Conservation (phyloP, 2,113 vertebrate genomes). For the Cololabis saira region DNA sequence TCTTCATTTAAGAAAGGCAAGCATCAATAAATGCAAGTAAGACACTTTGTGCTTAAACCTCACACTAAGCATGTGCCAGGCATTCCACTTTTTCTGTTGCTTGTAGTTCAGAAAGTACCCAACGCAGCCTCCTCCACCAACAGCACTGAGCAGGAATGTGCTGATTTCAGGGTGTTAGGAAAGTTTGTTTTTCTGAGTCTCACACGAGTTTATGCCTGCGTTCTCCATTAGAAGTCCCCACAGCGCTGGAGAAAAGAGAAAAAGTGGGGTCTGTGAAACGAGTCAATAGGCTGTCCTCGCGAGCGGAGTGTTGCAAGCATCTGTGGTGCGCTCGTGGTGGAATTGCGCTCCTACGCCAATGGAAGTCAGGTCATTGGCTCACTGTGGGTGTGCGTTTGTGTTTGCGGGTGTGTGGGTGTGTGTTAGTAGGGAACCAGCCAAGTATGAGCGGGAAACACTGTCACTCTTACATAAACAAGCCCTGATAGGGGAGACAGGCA, state of each 20-base stretch:
- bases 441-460: constrained; percentile 73
- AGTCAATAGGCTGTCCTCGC: constrained; percentile 17
- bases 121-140: constrained; percentile 4
- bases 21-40: neutral
- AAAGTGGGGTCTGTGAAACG: neutral
- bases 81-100: neutral
- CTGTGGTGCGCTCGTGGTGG: constrained; percentile 30
- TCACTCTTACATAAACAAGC: constrained; percentile 70
- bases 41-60: neutral
- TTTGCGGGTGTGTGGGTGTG: constrained; percentile 51
- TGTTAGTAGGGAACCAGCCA: constrained; percentile 53
- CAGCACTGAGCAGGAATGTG: constrained; percentile 38
- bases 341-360: constrained; percentile 44
- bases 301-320: constrained; percentile 15
- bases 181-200: constrained; percentile 22
- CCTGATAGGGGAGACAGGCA: constrained; percentile 51
- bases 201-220: neutral
- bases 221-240: constrained; percentile 7
- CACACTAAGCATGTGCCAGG: constrained; percentile 5
- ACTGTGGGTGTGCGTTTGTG: constrained; percentile 54
- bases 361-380: constrained; percentile 73
- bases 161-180: constrained; percentile 31
- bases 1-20: neutral
- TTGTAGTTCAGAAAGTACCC: neutral
- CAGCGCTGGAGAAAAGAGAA: neutral